Evolutionary conservation across 35 echinoderm and acorn worm species (phyloP).

Genomic region (Acanthaster planci): DNA sequence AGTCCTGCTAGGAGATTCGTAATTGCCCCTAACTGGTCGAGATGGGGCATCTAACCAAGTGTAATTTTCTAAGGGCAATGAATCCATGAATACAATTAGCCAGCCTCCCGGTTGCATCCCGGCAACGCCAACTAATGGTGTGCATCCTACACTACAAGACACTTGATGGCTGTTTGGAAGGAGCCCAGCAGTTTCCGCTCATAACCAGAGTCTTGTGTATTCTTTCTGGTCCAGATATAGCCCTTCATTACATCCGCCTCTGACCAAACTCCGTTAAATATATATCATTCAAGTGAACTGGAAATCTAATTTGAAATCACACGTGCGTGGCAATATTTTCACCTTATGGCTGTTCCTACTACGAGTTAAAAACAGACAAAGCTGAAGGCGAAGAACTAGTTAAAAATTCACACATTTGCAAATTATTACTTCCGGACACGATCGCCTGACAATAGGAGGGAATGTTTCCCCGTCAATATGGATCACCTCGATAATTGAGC

Average conservation of each 20-base stretch:
- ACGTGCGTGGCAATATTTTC: conserved; percentile 3
- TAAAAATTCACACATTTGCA: no score
- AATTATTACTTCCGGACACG: no score
- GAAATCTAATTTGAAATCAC: neutral
- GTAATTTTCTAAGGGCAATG: conserved; percentile 29
- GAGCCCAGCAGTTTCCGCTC: conserved; percentile 21
- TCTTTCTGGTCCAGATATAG: neutral
- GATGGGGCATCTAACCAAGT: neutral
- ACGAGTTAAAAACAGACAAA: no score
- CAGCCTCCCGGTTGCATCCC: neutral
- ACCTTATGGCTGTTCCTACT: neutral
- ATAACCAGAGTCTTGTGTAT: neutral
- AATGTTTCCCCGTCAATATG: no score
- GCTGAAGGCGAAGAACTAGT: no score
- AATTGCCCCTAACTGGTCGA: conserved; percentile 10
- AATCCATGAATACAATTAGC: conserved; percentile 25
- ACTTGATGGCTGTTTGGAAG: neutral
- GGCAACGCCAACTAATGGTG: conserved; percentile 11
- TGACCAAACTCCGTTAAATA: neutral
- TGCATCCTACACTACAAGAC: neutral
- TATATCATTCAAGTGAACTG: neutral
- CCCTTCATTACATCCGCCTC: neutral
- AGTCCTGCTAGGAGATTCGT: neutral
- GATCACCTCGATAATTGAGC: no score
- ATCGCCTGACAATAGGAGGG: no score